Evolutionary conservation across 2,888 invertebrate species (phyloP).

Genomic region (Cybosia mesomella): DNA sequence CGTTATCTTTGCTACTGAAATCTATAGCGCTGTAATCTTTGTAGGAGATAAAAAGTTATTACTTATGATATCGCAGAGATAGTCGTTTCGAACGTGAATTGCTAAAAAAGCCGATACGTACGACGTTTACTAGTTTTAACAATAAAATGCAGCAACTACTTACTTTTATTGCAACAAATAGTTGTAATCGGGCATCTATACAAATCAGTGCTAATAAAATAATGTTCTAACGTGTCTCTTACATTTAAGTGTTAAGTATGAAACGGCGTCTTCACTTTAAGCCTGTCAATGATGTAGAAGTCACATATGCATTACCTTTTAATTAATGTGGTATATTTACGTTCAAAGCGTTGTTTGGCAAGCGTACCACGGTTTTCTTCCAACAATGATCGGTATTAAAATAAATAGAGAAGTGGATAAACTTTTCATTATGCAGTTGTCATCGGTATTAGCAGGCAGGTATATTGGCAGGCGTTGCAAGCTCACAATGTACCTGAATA

Average conservation of each 20-base stretch:
- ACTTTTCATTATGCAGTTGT: background rate
- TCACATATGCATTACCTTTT: background rate
- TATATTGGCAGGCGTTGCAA: no score
- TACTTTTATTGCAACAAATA: slow-evolving; percentile 13
- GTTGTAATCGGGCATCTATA: background rate
- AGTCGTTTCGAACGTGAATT: slow-evolving; percentile 22
- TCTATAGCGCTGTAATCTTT: slow-evolving; percentile 53
- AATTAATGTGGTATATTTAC: background rate
- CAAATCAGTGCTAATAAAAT: no score
- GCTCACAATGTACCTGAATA: no score
- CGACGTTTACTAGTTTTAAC: slow-evolving; percentile 25
- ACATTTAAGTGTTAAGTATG: background rate
- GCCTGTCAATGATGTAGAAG: background rate
- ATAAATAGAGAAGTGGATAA: background rate
- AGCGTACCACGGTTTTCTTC: background rate
- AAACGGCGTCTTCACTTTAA: background rate
- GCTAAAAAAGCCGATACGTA: slow-evolving; percentile 19
- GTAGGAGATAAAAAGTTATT: slow-evolving; percentile 49
- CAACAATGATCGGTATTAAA: background rate
- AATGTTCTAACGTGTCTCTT: no score
- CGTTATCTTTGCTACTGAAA: slow-evolving; percentile 40
- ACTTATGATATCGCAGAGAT: slow-evolving; percentile 42
- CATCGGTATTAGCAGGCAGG: no score
- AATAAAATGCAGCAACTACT: slow-evolving; percentile 30
- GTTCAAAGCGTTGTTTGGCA: background rate